Percentiles rank a stretch among this genome's conserved stretches.
phyloP scores from a whole-genome alignment of 2,113 vertebrate genomes.

The Pelecanoides urinatrix region DNA sequence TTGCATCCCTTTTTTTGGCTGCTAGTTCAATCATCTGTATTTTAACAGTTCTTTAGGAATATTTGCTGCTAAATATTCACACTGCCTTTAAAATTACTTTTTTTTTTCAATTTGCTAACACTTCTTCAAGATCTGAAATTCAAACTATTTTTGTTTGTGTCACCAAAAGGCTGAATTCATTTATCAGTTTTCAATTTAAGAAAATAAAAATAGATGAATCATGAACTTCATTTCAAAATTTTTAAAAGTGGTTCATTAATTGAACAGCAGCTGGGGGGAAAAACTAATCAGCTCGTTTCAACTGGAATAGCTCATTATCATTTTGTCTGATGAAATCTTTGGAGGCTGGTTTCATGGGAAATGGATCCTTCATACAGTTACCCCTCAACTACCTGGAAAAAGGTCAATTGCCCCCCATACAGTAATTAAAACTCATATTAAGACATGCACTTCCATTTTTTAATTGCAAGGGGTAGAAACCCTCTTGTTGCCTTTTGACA shows the following conservation, averaged over 20 bases:
- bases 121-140: constrained; percentile 27
- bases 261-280: constrained; percentile 58
- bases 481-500: not conserved
- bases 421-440: constrained; percentile 17
- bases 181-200: constrained; percentile 59
- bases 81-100: not conserved
- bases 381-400: not conserved
- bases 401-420: not conserved
- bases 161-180: constrained; percentile 25
- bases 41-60: constrained; percentile 51
- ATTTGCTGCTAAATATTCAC: constrained; percentile 41
- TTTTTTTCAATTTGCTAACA: not conserved
- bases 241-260: constrained; percentile 63
- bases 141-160: constrained; percentile 56
- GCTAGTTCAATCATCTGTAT: constrained; percentile 50
- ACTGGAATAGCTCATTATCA: constrained; percentile 61
- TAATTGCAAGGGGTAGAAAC: not conserved
- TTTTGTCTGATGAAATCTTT: constrained; percentile 60
- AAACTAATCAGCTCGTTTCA: constrained; percentile 67
- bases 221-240: constrained; percentile 55
- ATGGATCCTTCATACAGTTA: not conserved
- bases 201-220: constrained; percentile 65
- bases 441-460: not conserved
- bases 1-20: constrained; percentile 45
- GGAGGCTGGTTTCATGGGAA: constrained; percentile 41